Conservation (phyloP, 2,113 vertebrate species). For the Planiliza haematocheilus region DNA sequence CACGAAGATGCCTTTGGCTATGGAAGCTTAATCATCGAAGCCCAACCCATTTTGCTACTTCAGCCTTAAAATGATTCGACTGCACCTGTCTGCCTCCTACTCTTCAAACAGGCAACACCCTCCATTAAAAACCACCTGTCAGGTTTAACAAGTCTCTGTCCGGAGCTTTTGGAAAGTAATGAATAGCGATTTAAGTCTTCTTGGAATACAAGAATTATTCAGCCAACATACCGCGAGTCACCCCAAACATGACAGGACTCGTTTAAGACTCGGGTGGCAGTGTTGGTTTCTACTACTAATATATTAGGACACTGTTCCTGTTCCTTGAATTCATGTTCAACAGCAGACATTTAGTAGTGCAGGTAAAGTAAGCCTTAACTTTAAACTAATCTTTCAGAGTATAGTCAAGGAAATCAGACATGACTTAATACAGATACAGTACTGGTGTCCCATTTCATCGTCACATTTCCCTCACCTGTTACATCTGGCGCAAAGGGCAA, state of each 20-base stretch:
- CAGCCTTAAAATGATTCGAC: not conserved
- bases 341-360: not conserved
- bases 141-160: conserved; percentile 57
- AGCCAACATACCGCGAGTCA: not conserved
- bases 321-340: conserved; percentile 1
- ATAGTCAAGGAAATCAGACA: not conserved
- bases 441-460: fast-evolving
- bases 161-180: not conserved
- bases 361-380: not conserved
- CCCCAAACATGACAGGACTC: conserved; percentile 6
- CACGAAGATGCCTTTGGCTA: not conserved
- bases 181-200: conserved; percentile 9
- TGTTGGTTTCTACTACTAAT: not conserved
- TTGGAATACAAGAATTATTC: conserved; percentile 1
- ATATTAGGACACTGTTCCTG: not conserved
- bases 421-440: not conserved
- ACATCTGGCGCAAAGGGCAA: conserved; percentile 67
- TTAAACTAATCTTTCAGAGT: not conserved
- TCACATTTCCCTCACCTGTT: conserved; percentile 55
- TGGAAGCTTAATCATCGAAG: not conserved
- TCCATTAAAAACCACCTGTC: conserved; percentile 38
- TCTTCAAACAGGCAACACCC: conserved; percentile 61
- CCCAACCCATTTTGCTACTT: conserved; percentile 1
- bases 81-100: not conserved
- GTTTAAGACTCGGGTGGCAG: not conserved